A percentile compares a stretch with the other conserved stretches of the same genome.
phyloP scores from a whole-genome alignment of 2,113 vertebrate species.

The Phylloscopus trochiloides region DNA sequence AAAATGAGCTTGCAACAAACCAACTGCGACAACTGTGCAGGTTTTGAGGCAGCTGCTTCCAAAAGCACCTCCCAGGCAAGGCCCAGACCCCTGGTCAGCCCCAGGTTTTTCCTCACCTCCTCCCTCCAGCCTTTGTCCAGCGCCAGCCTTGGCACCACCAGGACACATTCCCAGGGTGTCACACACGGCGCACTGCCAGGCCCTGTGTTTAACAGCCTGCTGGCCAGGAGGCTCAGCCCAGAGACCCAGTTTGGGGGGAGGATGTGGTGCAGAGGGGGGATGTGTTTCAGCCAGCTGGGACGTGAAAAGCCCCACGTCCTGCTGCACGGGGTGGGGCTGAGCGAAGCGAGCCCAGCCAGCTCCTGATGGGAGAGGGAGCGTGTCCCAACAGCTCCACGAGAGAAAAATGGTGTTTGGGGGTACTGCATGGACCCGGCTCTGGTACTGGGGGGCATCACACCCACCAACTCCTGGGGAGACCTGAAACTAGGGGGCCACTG shows the following conservation, averaged over 20 bases:
- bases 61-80: neutral
- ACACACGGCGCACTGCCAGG: neutral
- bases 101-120: neutral
- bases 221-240: neutral
- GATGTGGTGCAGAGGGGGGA: neutral
- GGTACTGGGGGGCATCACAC: accelerated
- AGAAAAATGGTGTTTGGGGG: accelerated
- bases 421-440: neutral
- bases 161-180: slow-evolving; percentile 37
- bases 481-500: accelerated
- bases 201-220: neutral
- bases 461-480: neutral
- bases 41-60: neutral
- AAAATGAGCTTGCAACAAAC: accelerated
- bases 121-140: neutral
- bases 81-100: neutral
- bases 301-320: neutral
- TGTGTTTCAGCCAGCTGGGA: neutral
- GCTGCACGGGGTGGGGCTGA: neutral
- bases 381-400: neutral
- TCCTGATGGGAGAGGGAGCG: neutral
- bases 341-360: accelerated
- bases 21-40: accelerated
- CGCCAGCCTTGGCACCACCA: neutral
- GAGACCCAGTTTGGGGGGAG: neutral